Percentiles rank a stretch among this genome's conserved stretches.
These are phyloP conservation scores for Lordiphosa clarofinis DNA, from an alignment of 1,140 invertebrate species.

Conservation along the genomic window DNA sequence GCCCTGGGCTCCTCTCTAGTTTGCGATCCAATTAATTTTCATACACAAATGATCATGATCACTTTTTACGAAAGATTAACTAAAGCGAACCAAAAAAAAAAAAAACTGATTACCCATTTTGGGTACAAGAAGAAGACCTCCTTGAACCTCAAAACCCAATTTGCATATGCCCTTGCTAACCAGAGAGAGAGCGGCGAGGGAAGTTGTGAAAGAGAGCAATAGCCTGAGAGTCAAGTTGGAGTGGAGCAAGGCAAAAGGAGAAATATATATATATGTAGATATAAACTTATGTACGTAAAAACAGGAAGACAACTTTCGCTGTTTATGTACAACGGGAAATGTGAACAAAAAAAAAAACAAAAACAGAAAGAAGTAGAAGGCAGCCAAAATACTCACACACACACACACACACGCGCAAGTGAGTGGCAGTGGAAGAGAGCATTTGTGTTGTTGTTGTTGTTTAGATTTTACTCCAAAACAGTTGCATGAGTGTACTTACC, in stretches of 20 bases:
- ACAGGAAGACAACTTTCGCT: constrained; percentile 73
- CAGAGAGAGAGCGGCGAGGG: background rate
- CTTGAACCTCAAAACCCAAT: constrained; percentile 20
- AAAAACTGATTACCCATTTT: no score
- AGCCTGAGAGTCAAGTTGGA: constrained; percentile 9
- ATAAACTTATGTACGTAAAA: constrained; percentile 21
- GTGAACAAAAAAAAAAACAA: constrained; percentile 8
- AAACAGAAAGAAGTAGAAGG: constrained; percentile 10
- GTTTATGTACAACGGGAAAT: constrained; percentile 60
- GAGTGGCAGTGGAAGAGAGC: no score
- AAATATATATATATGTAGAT: constrained; percentile 4
- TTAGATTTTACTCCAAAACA: no score
- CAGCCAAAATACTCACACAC: constrained; percentile 10
- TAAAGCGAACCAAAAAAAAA: no score
- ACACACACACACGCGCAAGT: no score
- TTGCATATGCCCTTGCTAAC: constrained; percentile 51
- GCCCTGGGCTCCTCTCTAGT: no score
- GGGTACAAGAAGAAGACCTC: background rate
- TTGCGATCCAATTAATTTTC: no score
- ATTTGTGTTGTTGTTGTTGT: no score
- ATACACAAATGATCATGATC: no score
- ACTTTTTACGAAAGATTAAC: no score
- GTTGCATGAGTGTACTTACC: background rate
- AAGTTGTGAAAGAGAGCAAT: constrained; percentile 4
- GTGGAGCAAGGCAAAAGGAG: background rate